Percentiles rank a stretch among this genome's conserved stretches.
Conservation (phyloP, 2,113 vertebrate species). For the Uropsilus gracilis region DNA sequence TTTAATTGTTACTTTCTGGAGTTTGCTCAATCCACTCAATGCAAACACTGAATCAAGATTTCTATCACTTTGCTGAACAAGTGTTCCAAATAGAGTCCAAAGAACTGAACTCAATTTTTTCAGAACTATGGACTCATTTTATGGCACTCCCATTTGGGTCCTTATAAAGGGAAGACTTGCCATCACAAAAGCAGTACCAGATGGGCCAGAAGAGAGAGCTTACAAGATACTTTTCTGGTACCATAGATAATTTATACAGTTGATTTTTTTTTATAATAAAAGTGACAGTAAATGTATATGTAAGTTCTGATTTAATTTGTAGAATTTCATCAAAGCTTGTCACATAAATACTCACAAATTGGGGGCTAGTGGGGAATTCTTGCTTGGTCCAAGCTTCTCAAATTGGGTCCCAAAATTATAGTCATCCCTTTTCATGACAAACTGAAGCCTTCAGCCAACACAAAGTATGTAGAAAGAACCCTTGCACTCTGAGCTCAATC, state of each 20-base stretch:
- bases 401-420: background rate
- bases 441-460: background rate
- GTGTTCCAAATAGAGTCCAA: background rate
- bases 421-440: background rate
- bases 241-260: background rate
- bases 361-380: background rate
- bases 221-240: background rate
- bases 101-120: background rate
- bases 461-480: background rate
- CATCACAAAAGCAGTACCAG: background rate
- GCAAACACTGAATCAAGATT: background rate
- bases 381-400: background rate
- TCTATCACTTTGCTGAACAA: background rate
- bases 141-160: background rate
- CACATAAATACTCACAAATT: slow-evolving; percentile 5
- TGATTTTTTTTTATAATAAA: background rate
- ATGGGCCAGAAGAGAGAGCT: background rate
- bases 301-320: slow-evolving; percentile 21
- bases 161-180: background rate
- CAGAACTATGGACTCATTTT: background rate
- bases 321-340: slow-evolving; percentile 30
- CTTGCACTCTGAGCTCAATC: background rate
- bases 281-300: background rate
- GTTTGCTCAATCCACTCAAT: background rate
- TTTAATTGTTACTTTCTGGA: slow-evolving; percentile 60